phyloP scores from a whole-genome alignment of 1,140 invertebrate species.

The Bombus vancouverensis region DNA sequence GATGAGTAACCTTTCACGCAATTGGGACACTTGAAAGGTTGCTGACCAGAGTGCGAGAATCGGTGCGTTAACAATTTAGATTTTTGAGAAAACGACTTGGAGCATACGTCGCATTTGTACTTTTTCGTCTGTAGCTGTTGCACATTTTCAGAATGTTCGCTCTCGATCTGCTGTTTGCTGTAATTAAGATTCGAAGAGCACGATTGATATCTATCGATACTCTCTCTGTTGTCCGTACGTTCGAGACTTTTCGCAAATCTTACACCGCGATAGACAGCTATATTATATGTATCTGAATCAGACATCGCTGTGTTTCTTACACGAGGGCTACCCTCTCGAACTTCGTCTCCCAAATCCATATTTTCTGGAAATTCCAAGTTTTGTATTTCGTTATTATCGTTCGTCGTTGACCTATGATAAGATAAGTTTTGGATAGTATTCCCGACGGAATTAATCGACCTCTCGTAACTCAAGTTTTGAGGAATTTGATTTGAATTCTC shows the following conservation, averaged over 20 bases:
- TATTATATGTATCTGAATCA: slow-evolving; percentile 22
- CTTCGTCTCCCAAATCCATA: slow-evolving; percentile 53
- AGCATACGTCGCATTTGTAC: slow-evolving; percentile 79
- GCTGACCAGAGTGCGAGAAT: slow-evolving; percentile 73
- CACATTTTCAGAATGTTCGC: slow-evolving; percentile 1
- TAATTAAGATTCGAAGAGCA: slow-evolving; percentile 46
- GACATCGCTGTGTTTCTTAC: slow-evolving; percentile 47
- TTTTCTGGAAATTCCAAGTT: slow-evolving; percentile 66
- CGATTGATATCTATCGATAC: slow-evolving; percentile 45
- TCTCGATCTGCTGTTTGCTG: slow-evolving; percentile 31
- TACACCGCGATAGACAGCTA: slow-evolving; percentile 34
- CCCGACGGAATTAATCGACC: slow-evolving; percentile 63
- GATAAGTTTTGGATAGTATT: slow-evolving; percentile 71
- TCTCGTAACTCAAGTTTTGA: slow-evolving; percentile 67
- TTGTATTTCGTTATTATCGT: slow-evolving; percentile 61
- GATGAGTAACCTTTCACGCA: slow-evolving; percentile 79
- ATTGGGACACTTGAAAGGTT: slow-evolving; percentile 75
- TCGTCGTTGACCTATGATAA: slow-evolving; percentile 56
- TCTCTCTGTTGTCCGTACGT: slow-evolving; percentile 12
- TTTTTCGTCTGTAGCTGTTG: slow-evolving; percentile 54
- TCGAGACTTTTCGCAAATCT: slow-evolving; percentile 42
- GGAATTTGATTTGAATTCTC: slow-evolving; percentile 72
- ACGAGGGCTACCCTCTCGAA: slow-evolving; percentile 38
- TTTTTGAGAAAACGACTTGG: slow-evolving; percentile 78
- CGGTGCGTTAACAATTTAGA: slow-evolving; percentile 79